A percentile compares a stretch with the other conserved stretches of the same genome.
phyloP scores from a whole-genome alignment of 2,888 invertebrate species.

The Biston stratarius region DNA sequence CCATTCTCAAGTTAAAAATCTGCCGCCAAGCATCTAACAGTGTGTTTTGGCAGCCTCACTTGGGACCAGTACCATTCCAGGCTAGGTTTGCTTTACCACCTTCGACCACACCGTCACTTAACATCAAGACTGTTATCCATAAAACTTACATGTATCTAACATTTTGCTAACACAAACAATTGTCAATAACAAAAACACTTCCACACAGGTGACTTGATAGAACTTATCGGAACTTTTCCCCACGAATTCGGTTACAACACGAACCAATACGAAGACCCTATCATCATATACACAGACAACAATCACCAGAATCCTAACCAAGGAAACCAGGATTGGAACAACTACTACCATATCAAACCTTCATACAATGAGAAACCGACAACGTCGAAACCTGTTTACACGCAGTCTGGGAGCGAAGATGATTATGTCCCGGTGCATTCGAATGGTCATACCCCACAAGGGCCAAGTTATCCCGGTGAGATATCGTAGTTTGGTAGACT shows the following conservation, averaged over 20 bases:
- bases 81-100: no score
- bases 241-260: constrained; percentile 81
- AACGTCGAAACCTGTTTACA: constrained; percentile 30
- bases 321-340: constrained; percentile 57
- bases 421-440: constrained; percentile 75
- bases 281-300: constrained; percentile 80
- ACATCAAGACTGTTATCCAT: no score
- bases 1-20: no score
- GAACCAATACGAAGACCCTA: constrained; percentile 80
- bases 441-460: constrained; percentile 67
- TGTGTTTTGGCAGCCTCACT: no score
- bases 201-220: constrained; percentile 82
- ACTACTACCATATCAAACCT: constrained; percentile 79
- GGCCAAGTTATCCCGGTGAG: constrained; percentile 82
- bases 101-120: no score
- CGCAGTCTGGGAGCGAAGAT: constrained; percentile 67
- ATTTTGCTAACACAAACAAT: constrained; percentile 9
- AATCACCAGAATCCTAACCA: constrained; percentile 68
- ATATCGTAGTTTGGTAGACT: constrained; percentile 50
- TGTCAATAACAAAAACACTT: constrained; percentile 52
- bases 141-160: background rate
- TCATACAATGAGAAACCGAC: constrained; percentile 73
- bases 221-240: constrained; percentile 82
- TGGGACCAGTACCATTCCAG: no score
- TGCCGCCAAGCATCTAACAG: no score